phyloP scores from a whole-genome alignment of 2,888 invertebrate genomes.

The Pteria penguin region DNA sequence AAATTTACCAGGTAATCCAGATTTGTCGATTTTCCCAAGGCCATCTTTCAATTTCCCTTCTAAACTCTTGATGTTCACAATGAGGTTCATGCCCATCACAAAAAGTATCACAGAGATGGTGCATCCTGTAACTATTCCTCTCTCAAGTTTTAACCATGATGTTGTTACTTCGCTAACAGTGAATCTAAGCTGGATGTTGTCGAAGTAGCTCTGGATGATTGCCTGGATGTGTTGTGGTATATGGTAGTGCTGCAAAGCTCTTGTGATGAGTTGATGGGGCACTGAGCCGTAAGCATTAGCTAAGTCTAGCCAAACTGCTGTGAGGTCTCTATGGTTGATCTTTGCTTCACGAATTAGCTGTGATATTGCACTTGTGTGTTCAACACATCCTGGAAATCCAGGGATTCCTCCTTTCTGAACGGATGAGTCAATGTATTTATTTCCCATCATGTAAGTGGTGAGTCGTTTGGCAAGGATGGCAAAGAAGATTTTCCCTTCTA shows the following conservation, averaged over 20 bases:
- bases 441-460: too few species aligned
- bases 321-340: slow-evolving; percentile 27
- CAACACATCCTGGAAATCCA: slow-evolving; percentile 35
- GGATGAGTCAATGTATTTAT: too few species aligned
- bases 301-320: slow-evolving; percentile 38
- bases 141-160: slow-evolving; percentile 19
- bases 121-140: slow-evolving; percentile 39
- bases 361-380: slow-evolving; percentile 33
- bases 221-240: neutral
- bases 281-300: slow-evolving; percentile 42
- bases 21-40: too few species aligned
- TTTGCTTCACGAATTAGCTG: slow-evolving; percentile 35
- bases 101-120: slow-evolving; percentile 34
- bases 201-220: neutral
- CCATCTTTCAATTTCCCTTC: too few species aligned
- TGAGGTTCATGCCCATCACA: slow-evolving; percentile 29
- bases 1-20: too few species aligned
- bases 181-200: neutral
- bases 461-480: too few species aligned
- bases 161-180: neutral
- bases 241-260: slow-evolving; percentile 31
- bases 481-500: too few species aligned
- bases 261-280: slow-evolving; percentile 34
- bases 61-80: too few species aligned
- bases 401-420: slow-evolving; percentile 37